These are phyloP conservation scores for Dicrurus megarhynchus DNA, from an alignment of 2,113 vertebrate genomes.

Conservation along the genomic window DNA sequence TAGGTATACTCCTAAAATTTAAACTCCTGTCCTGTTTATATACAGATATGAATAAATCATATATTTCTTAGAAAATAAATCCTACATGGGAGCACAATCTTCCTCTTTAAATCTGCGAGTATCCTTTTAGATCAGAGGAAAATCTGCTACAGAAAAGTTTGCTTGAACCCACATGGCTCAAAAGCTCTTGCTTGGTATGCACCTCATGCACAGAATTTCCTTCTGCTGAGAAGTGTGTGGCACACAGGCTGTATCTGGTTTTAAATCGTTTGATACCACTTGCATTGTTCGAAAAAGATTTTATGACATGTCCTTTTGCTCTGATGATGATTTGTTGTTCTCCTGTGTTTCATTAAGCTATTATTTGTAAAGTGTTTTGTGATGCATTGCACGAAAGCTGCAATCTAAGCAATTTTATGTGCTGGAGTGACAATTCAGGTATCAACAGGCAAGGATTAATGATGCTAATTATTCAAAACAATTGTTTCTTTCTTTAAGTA, in stretches of 20 bases:
- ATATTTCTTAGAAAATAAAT: background rate
- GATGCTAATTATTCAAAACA: slow-evolving; percentile 45
- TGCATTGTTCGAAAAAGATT: slow-evolving; percentile 14
- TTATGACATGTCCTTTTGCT: slow-evolving; percentile 45
- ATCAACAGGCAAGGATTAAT: slow-evolving; percentile 45
- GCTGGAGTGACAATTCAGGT: slow-evolving; percentile 29
- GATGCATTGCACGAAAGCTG: slow-evolving; percentile 12
- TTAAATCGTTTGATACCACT: background rate
- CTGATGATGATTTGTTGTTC: slow-evolving; percentile 49
- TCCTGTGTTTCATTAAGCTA: slow-evolving; percentile 42
- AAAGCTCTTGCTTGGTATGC: slow-evolving; percentile 4
- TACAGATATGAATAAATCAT: background rate
- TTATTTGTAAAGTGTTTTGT: slow-evolving; percentile 50
- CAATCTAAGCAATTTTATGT: slow-evolving; percentile 18
- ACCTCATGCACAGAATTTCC: background rate
- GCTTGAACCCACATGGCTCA: background rate
- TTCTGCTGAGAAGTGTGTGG: background rate
- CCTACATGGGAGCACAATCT: background rate
- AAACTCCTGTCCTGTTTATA: background rate
- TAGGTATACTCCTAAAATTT: background rate
- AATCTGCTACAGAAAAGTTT: slow-evolving; percentile 1
- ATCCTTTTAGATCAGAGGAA: background rate
- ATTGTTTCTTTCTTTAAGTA: slow-evolving; percentile 25
- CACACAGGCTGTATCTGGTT: background rate
- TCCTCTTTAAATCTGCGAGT: background rate